Evolutionary conservation across 2,113 vertebrate species (phyloP).

Genomic region (Astur gentilis): DNA sequence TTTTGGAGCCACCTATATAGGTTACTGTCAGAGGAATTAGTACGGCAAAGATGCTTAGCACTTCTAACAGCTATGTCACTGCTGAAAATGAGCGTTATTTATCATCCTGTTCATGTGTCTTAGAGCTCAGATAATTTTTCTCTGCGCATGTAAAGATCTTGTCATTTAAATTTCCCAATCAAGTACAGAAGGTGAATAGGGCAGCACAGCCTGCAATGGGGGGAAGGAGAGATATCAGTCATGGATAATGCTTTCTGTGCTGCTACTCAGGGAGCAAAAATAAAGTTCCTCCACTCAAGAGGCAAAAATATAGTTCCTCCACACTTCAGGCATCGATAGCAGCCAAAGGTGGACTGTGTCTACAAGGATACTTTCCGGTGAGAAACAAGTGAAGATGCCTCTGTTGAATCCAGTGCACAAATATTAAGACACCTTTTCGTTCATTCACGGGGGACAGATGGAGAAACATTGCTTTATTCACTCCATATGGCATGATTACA

Average conservation of each 20-base stretch:
- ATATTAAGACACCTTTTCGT: not conserved
- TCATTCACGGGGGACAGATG: not conserved
- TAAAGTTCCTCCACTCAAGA: constrained; percentile 7
- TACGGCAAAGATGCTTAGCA: not conserved
- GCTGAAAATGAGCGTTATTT: not conserved
- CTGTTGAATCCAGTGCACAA: not conserved
- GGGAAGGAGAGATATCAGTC: not conserved
- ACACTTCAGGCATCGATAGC: not conserved
- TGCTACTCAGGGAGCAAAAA: constrained; percentile 19
- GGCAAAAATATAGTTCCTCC: not conserved
- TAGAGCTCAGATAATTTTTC: not conserved
- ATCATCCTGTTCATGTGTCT: not conserved
- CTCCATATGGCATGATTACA: not conserved
- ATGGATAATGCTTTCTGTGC: not conserved
- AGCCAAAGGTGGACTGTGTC: not conserved
- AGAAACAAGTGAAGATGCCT: not conserved
- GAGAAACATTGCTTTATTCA: not conserved
- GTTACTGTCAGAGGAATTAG: not conserved
- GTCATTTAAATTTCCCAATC: constrained; percentile 19
- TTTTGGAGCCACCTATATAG: not conserved
- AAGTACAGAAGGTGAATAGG: not conserved
- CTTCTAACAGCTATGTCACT: not conserved
- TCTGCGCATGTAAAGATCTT: not conserved
- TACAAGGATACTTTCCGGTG: not conserved
- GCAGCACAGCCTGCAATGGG: not conserved